Evolutionary conservation across 1,140 invertebrate species (phyloP), one percentile per base, ranked within the genome.

Genomic region (Brevipalpus yothersi): DNA sequence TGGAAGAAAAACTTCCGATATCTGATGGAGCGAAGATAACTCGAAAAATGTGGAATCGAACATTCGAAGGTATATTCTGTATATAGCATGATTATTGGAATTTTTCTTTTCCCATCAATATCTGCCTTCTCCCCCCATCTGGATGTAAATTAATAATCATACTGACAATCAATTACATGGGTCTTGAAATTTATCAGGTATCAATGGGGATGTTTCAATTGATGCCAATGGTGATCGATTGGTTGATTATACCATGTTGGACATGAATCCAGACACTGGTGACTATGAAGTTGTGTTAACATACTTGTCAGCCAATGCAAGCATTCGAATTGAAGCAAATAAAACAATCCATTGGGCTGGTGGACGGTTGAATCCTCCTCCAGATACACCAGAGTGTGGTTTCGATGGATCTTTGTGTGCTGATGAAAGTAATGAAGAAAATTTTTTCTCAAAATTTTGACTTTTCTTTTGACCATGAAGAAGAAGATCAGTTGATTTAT

Each of bases 271-370:
- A 0, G 56, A 63, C 1, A 72, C 69, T 13, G 72, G 69, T 53
- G 67, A 69, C 56, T 78, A 77, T 68, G 70, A 75, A 58, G 65
- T 86, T 58, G 86, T 90, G 1, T 84, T 84, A 0, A 83, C 86
- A 67, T 67, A 66, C 57, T 64, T 84, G 62, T 85, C 86, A 1
- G 78, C 77, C 0, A 81, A 80, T 63, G 77, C 81, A 62, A 77
- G 81, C 1, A 72, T 86, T 49, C 77, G 82, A 60, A 82, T 81
- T 59, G 77, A 84, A 1, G 69, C 73, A 8, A 78, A 77, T 10
- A 79, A 79, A 58, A 74, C 74, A 13, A 92, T 93, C 47, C 80
- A 90, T 68, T 93, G 90, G 89, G 80, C 88, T 4, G 86, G 88
- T 12, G 80, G 80, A 0, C 73, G 80, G n/a, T 75, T 73, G 51